A percentile compares a stretch with the other conserved stretches of the same genome.
phyloP scores from a whole-genome alignment of 1,140 invertebrate species.

The Heliothis virescens region DNA sequence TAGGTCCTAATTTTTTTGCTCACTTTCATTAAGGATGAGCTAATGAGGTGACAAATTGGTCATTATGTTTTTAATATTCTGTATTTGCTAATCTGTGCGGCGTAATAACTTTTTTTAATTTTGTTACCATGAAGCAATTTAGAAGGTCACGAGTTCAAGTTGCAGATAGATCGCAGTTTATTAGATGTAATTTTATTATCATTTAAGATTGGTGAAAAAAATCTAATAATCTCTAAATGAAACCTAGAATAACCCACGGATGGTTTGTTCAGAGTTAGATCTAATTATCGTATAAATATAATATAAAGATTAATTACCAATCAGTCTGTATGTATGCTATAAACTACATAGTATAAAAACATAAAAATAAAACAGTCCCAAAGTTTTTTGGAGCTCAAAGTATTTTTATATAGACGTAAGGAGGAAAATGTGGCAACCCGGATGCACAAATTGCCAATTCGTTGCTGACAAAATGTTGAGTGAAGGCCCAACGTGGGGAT shows the following conservation, averaged over 20 bases:
- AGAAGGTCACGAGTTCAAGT: not conserved
- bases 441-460: conserved; percentile 23
- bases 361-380: not conserved
- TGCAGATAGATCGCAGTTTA: too few species aligned
- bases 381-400: not conserved
- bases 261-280: too few species aligned
- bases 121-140: not conserved
- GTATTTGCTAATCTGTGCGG: too few species aligned
- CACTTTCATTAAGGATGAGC: not conserved
- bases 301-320: too few species aligned
- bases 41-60: conserved; percentile 2
- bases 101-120: too few species aligned
- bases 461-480: conserved; percentile 13
- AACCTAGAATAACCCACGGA: too few species aligned
- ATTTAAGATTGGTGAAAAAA: too few species aligned
- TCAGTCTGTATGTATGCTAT: too few species aligned
- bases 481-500: not conserved
- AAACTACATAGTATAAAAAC: not conserved
- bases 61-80: not conserved
- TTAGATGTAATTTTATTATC: too few species aligned
- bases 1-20: not conserved
- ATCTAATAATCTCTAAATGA: too few species aligned
- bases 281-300: too few species aligned
- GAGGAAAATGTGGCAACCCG: conserved; percentile 2
- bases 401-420: not conserved